Conservation (phyloP, 2,113 vertebrate species). For the Ailuropoda melanoleuca region DNA sequence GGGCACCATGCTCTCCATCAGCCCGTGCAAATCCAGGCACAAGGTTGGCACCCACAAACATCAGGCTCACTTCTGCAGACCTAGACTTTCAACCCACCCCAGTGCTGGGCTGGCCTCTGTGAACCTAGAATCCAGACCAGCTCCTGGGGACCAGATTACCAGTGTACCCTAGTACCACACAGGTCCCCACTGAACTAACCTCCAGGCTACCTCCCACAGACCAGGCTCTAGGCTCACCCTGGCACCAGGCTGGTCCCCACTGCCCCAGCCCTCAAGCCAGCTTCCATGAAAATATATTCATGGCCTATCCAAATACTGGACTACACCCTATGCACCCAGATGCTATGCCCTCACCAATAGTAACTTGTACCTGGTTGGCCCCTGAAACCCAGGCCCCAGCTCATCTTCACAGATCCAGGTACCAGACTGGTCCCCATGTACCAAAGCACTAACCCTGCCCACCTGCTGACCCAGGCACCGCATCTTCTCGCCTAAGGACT, state of each 20-base stretch:
- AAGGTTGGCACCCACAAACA: neutral
- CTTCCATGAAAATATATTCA: neutral
- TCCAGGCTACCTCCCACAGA: neutral
- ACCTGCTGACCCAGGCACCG: neutral
- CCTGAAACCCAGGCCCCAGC: neutral
- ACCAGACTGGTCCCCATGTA: neutral
- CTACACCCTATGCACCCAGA: neutral
- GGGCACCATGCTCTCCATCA: neutral
- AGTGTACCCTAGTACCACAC: neutral
- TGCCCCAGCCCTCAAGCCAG: neutral
- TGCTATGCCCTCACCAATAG: neutral
- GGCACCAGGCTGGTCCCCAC: neutral
- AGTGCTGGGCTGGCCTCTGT: neutral
- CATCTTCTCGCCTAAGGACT: neutral
- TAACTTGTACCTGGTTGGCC: neutral
- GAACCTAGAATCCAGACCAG: neutral
- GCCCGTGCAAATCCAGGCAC: neutral
- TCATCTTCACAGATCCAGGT: neutral
- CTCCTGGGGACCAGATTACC: neutral
- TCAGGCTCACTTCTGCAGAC: neutral
- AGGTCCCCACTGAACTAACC: neutral
- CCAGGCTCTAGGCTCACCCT: neutral
- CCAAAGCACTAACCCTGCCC: neutral
- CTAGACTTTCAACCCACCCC: neutral
- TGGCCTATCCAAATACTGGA: neutral